phyloP scores from a whole-genome alignment of 1,140 invertebrate genomes.

The Drosophila kurseongensis region DNA sequence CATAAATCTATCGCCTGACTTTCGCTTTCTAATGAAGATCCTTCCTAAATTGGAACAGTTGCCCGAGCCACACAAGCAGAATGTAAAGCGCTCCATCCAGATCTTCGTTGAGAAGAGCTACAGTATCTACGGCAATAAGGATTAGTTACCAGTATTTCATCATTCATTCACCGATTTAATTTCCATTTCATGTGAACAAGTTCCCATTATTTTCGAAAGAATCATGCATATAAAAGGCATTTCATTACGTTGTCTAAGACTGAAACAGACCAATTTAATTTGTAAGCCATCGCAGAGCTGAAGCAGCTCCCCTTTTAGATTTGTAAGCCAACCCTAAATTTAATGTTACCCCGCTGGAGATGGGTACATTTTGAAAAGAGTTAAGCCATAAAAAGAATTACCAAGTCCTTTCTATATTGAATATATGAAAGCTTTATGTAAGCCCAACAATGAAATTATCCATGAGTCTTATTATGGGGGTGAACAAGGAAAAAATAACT shows the following conservation, averaged over 20 bases:
- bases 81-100: slow-evolving; percentile 79
- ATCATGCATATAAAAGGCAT: slow-evolving; percentile 20
- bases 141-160: slow-evolving; percentile 35
- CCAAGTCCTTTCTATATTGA: slow-evolving; percentile 37
- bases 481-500: background rate
- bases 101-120: slow-evolving; percentile 77
- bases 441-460: background rate
- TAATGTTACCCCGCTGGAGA: slow-evolving; percentile 33
- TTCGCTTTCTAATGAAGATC: slow-evolving; percentile 82
- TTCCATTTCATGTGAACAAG: slow-evolving; percentile 9
- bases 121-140: slow-evolving; percentile 68
- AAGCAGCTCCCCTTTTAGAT: slow-evolving; percentile 25
- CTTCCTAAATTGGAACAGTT: slow-evolving; percentile 75
- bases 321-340: slow-evolving; percentile 18
- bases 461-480: slow-evolving; percentile 2
- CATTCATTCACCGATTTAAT: background rate
- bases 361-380: slow-evolving; percentile 22
- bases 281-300: slow-evolving; percentile 25
- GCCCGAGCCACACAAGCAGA: slow-evolving; percentile 76
- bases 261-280: slow-evolving; percentile 59
- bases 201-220: slow-evolving; percentile 16
- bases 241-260: slow-evolving; percentile 64
- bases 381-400: slow-evolving; percentile 30
- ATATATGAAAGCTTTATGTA: slow-evolving; percentile 35
- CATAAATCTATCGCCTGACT: slow-evolving; percentile 78